Conservation (phyloP, 2,113 vertebrate genomes). For the Formicarius rufipectus region DNA sequence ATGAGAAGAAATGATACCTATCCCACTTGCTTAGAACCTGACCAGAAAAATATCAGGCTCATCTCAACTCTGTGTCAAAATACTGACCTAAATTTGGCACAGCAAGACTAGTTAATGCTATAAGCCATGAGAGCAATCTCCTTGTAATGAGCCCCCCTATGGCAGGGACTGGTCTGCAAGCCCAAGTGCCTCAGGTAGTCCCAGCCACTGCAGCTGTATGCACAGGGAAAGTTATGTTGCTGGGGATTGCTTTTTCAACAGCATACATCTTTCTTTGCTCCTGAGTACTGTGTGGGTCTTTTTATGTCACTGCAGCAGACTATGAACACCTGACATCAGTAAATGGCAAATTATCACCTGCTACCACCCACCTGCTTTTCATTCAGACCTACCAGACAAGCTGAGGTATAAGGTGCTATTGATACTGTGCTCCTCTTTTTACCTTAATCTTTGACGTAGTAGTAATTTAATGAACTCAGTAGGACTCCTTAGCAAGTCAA, state of each 20-base stretch:
- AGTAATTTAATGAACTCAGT: not conserved
- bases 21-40: not conserved
- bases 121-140: not conserved
- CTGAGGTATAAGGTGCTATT: not conserved
- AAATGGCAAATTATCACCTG: not conserved
- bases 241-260: not conserved
- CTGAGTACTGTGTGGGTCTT: not conserved
- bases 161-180: not conserved
- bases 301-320: not conserved
- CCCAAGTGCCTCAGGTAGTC: not conserved
- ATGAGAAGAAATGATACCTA: not conserved
- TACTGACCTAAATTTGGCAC: not conserved
- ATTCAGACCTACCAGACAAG: not conserved
- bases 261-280: not conserved
- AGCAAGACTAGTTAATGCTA: not conserved
- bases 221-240: accelerated
- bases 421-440: not conserved
- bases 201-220: too few species aligned
- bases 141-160: accelerated
- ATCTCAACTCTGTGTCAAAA: not conserved
- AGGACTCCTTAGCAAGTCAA: not conserved
- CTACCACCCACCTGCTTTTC: not conserved
- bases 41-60: not conserved
- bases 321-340: not conserved
- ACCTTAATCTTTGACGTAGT: not conserved